Evolutionary conservation across 1,140 invertebrate species (phyloP).

Genomic region (Portunus trituberculatus): DNA sequence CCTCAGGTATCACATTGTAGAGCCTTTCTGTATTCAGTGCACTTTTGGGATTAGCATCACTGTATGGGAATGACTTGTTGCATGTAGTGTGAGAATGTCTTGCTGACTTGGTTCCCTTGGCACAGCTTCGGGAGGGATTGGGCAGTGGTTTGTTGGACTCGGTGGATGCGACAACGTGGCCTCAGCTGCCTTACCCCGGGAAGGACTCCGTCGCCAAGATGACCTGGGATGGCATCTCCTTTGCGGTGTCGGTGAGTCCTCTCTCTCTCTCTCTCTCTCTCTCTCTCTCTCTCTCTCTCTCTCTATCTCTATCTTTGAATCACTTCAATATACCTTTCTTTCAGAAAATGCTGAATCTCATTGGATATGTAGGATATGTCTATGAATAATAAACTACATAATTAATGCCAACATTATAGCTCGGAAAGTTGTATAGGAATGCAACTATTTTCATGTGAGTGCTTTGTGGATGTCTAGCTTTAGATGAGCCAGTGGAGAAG

Average conservation of each 20-base stretch:
- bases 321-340: too few species aligned
- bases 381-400: too few species aligned
- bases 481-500: too few species aligned
- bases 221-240: slow-evolving; percentile 80
- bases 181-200: slow-evolving; percentile 76
- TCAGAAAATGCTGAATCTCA: too few species aligned
- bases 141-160: slow-evolving; percentile 55
- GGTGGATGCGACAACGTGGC: slow-evolving; percentile 64
- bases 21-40: too few species aligned
- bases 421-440: too few species aligned
- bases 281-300: neutral
- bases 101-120: neutral
- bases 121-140: slow-evolving; percentile 73
- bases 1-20: too few species aligned
- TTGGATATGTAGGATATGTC: too few species aligned
- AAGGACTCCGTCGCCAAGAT: slow-evolving; percentile 81
- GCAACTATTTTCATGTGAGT: too few species aligned
- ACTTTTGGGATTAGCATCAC: too few species aligned
- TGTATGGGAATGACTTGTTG: neutral
- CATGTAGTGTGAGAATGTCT: neutral
- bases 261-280: slow-evolving; percentile 42
- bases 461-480: too few species aligned
- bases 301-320: neutral
- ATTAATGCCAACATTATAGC: too few species aligned
- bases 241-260: slow-evolving; percentile 79